A percentile compares a stretch with the other conserved stretches of the same genome.
phyloP scores from a whole-genome alignment of 92 coral and sea anemone genomes.

The Pocillopora grandis region DNA sequence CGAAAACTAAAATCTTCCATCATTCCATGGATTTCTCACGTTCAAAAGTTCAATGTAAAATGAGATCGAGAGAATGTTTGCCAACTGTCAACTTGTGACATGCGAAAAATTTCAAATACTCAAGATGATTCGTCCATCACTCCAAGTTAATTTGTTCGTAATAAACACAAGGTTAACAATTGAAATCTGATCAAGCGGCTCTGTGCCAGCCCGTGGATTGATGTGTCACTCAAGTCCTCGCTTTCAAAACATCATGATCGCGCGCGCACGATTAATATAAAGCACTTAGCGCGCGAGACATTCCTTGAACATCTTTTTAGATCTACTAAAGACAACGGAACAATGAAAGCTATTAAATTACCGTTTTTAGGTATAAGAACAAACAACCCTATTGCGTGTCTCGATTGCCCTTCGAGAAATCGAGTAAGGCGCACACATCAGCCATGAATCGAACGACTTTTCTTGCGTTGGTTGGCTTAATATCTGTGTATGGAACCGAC shows the following conservation, averaged over 20 bases:
- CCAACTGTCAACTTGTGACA: slow-evolving; percentile 38
- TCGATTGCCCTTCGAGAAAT: slow-evolving; percentile 7
- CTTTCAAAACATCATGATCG: background rate
- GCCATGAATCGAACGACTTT: slow-evolving; percentile 9
- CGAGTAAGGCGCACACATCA: background rate
- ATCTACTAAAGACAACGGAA: slow-evolving; percentile 3
- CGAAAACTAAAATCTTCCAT: background rate
- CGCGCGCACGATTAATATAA: slow-evolving; percentile 31
- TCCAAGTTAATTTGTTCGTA: slow-evolving; percentile 46
- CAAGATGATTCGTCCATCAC: slow-evolving; percentile 45
- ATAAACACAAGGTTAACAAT: slow-evolving; percentile 59
- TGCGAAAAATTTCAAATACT: slow-evolving; percentile 42
- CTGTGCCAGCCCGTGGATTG: background rate
- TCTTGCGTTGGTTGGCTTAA: background rate
- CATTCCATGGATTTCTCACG: slow-evolving; percentile 9
- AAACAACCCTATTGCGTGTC: slow-evolving; percentile 8
- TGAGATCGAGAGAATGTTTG: slow-evolving; percentile 34
- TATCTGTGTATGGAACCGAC: background rate
- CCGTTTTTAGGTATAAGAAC: slow-evolving; percentile 36
- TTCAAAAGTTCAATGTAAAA: slow-evolving; percentile 24
- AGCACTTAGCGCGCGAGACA: background rate
- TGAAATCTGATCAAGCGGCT: slow-evolving; percentile 41
- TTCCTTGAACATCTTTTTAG: slow-evolving; percentile 19
- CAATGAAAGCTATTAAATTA: slow-evolving; percentile 37
- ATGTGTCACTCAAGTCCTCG: background rate